Evolutionary conservation across 2,113 vertebrate species (phyloP), one percentile per base, ranked within the genome.

Genomic region (Salvelinus alpinus): DNA sequence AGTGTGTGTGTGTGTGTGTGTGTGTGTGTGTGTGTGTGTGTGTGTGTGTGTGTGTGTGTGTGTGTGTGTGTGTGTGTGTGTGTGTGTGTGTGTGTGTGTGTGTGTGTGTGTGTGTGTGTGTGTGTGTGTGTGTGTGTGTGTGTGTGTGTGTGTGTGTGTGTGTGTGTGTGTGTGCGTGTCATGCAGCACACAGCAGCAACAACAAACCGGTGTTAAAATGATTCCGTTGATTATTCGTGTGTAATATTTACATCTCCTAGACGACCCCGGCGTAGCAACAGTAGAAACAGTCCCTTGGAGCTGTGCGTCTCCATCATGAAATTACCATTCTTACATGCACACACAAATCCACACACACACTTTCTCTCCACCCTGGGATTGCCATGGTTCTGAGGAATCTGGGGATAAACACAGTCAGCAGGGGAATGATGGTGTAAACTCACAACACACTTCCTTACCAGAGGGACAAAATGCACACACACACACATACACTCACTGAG

Each of bases 401-500:
- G n/a, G 60, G 31, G 22, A 25, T 59, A 27, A 60, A 67, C 51
- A 71, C 51, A 66, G 71, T 66, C 16, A 31, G 13, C 8, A 59
- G 16, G 54, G 64, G 24, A 27, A 27, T 54, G 51, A 68, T 22
- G 78, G 60, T 72, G 70, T 67, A 59, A 74, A 82, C 71, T 27
- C 34, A 57, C 74, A 57, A 31, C 73, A 75, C 34, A 51, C 73
- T 65, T 79, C 71, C 81, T 81, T 83, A 73, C 59, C 29, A 59
- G 5, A 20, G 51, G 24, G 29, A 18, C 74, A 71, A 73, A 75
- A 79, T 18, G 73, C 72, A 74, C 76, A 69, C 80, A 72, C 62
- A 59, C 72, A 76, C 72, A 76, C 76, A 71, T 78, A 70, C 62
- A 60, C 72, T 75, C 76, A 70, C 48, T 78, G 72, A 78, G 78